Evolutionary conservation across 2,888 invertebrate species (phyloP), one percentile per base, ranked within the genome.

Genomic region (Drosophila engyochracea): DNA sequence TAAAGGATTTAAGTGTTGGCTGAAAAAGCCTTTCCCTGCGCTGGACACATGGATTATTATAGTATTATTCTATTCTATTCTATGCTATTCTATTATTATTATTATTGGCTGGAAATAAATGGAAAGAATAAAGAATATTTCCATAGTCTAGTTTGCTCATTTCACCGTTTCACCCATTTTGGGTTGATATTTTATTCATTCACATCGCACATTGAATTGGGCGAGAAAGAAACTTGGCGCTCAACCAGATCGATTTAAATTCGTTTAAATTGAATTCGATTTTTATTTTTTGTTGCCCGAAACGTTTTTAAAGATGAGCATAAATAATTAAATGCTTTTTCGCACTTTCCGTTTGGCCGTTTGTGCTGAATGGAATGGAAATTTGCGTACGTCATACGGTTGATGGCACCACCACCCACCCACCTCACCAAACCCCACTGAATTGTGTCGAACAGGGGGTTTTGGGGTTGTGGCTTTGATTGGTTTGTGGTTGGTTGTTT

Each of bases 321-420:
- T 89, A 89, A 90, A 86, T 89, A 86, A 81, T 86, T 89, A 74
- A 86, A 89, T 79, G 71, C 54, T 60, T 77, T 85, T 86, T 86
- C 89, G 89, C 85, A 90, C 85, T 77, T 90, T 63, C 51, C 76
- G 70, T 55, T 31, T 4, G 10, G 10, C 61, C 44, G 37, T 31
- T 57, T 44, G 22, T 6, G 47, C 22, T 16, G 47, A 16, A 47
- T 25, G 47, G 60, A 66, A 76, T 81, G 75, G 73, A 75, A 72
- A 72, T 70, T 73, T 44, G 64, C 51, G 61, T 63, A 69, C 80
- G 79, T 82, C 79, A 82, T 51, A 19, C 69, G 49, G 39, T 28
- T 55, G 47, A 64, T 51, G 25, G 30, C 47, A 31, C 49, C 7
- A 4, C 10, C n/a, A 31, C 31, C 31, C 31, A 31, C 31, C 31